Base-by-base conservation (phyloP, 2,888 invertebrate species). In the Lithodes maja region DNA sequence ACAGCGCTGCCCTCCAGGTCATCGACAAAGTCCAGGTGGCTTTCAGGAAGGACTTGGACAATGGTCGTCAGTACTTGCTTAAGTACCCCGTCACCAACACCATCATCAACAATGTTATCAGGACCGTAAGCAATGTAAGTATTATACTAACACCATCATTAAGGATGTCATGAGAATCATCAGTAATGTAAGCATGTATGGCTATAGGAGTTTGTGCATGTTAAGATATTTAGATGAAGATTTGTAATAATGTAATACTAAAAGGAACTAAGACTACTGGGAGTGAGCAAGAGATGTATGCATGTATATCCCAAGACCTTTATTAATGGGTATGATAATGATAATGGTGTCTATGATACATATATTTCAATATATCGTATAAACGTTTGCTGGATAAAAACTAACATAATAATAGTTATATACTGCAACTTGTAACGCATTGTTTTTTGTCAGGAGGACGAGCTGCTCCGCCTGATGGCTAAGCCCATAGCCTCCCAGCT, bases 1-100 rank as follows among this genome's bases (percentile, higher is more conserved):
- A 85, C 74, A 71, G 77, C n/a, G 77, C 49, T 33, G 71, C 84
- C 7, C 49, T 17, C 3, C 75, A 85, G 33, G 80, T 81, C 5
- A 17, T 61, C 49, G 68, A 17, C 3, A 85, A 89, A 12, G n/a
- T 89, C 3, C 85, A 53, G 15, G 33, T 15, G 9, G 55, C 74
- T 2, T 12, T 89, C 15, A 12, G 52, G 9, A 9, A 50, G 12
- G 81, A 89, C 75, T 15, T 80, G n/a, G 50, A 81, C 3, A 81
- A 68, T 61, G 12, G 54, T 53, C 50, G 80, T 9, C 69, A 75
- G 50, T 80, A 77, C 2, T 9, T 85, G 17, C 17, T 61, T 68
- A 61, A n/a, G 7, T 49, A 61, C 9, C 79, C 74, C 3, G 12
- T 68, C n/a, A 17, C 71, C 33, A 3, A 3, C 12, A n/a, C 12